A percentile compares a stretch with the other conserved stretches of the same genome.
Evolutionary conservation across 1,140 invertebrate species (phyloP).

Genomic region (Pachyrhynchus sulphureomaculatus): DNA sequence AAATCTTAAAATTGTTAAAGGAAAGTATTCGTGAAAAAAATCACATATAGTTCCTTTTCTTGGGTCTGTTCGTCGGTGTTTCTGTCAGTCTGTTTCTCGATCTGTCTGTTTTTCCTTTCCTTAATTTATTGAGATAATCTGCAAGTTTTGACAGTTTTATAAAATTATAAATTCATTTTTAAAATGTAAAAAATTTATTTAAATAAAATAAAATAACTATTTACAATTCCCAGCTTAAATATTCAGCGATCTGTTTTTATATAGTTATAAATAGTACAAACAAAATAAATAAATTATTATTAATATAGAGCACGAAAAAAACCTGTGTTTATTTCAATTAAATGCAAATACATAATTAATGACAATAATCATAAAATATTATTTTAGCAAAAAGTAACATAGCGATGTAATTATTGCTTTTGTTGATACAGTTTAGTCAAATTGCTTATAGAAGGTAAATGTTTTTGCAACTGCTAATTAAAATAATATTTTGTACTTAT

Average conservation of each 20-base stretch:
- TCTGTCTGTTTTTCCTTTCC: too few species aligned
- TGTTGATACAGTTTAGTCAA: constrained; percentile 28
- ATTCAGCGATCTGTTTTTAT: constrained; percentile 12
- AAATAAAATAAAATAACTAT: background rate
- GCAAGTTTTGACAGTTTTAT: too few species aligned
- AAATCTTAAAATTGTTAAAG: too few species aligned
- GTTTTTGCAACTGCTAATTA: constrained; percentile 18
- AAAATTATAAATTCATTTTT: too few species aligned
- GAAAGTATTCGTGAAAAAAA: too few species aligned
- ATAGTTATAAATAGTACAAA: constrained; percentile 14
- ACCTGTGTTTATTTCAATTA: constrained; percentile 10
- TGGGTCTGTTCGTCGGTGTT: too few species aligned
- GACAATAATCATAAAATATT: constrained; percentile 29
- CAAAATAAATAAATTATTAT: constrained; percentile 16
- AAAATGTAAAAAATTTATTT: too few species aligned
- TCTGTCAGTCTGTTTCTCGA: too few species aligned
- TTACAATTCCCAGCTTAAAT: constrained; percentile 5
- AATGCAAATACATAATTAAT: constrained; percentile 26
- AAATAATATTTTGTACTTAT: constrained; percentile 27
- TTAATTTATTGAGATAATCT: too few species aligned
- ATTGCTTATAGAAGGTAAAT: constrained; percentile 15
- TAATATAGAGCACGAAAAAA: background rate
- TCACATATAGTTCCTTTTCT: too few species aligned
- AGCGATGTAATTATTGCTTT: constrained; percentile 20
- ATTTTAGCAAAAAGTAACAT: constrained; percentile 26